Percentiles rank a stretch among this genome's conserved stretches.
Conservation (phyloP, 2,113 vertebrate genomes). For the Trachemys scripta region DNA sequence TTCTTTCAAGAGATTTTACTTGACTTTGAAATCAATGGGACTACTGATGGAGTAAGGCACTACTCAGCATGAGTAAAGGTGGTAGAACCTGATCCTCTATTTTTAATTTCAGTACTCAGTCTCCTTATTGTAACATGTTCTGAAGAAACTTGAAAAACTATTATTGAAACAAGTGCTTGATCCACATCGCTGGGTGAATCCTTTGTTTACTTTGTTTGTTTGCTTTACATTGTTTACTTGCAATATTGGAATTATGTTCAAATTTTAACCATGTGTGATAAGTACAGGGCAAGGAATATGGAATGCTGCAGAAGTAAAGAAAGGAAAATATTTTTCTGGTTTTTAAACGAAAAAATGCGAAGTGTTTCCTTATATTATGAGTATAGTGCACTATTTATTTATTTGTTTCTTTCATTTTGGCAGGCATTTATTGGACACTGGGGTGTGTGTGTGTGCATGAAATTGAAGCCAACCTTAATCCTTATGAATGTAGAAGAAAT, state of each 20-base stretch:
- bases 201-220: neutral
- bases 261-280: neutral
- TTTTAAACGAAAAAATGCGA: neutral
- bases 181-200: neutral
- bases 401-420: neutral
- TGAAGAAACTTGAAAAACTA: accelerated
- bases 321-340: neutral
- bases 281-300: accelerated
- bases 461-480: neutral
- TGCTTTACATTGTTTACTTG: neutral
- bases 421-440: neutral
- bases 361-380: neutral
- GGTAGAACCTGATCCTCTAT: neutral
- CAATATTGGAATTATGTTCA: neutral
- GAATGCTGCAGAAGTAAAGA: neutral
- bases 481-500: neutral
- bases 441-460: neutral
- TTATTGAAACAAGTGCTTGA: accelerated
- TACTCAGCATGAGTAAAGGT: neutral
- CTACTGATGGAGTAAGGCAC: neutral
- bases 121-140: neutral
- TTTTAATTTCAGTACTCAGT: neutral
- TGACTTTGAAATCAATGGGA: neutral
- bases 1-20: neutral
- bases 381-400: neutral